A percentile compares a stretch with the other conserved stretches of the same genome.
phyloP scores from a whole-genome alignment of 2,888 invertebrate genomes.

The Carcina quercana region DNA sequence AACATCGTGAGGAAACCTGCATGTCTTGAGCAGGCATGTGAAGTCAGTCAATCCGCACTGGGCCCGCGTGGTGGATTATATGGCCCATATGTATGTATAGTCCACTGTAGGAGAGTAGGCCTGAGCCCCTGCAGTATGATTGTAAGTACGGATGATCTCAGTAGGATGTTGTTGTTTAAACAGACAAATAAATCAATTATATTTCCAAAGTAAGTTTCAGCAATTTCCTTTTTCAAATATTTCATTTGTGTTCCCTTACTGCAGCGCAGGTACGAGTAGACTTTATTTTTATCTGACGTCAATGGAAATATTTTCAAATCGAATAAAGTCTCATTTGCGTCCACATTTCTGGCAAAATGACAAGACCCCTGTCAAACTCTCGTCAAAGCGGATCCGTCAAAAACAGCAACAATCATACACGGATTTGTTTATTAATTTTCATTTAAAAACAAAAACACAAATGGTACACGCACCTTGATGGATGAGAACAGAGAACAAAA shows the following conservation, averaged over 20 bases:
- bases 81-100: no score
- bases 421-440: constrained; percentile 25
- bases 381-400: constrained; percentile 11
- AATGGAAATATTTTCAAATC: no score
- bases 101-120: neutral
- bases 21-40: neutral
- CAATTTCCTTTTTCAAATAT: no score
- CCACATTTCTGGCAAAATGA: neutral
- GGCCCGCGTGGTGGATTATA: no score
- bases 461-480: constrained; percentile 50
- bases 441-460: constrained; percentile 31
- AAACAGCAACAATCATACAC: constrained; percentile 19
- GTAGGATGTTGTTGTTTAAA: no score
- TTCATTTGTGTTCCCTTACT: no score
- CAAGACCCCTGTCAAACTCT: neutral
- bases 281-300: no score
- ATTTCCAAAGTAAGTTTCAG: no score
- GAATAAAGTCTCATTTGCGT: neutral
- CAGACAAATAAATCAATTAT: no score
- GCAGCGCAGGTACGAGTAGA: no score
- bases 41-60: neutral
- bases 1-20: neutral
- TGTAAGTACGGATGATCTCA: neutral
- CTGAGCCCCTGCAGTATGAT: neutral
- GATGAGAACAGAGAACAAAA: constrained; percentile 38